A percentile compares a stretch with the other conserved stretches of the same genome.
phyloP scores from a whole-genome alignment of 2,797 vertebrate genomes.

The Myiothlypis chrysogaster region DNA sequence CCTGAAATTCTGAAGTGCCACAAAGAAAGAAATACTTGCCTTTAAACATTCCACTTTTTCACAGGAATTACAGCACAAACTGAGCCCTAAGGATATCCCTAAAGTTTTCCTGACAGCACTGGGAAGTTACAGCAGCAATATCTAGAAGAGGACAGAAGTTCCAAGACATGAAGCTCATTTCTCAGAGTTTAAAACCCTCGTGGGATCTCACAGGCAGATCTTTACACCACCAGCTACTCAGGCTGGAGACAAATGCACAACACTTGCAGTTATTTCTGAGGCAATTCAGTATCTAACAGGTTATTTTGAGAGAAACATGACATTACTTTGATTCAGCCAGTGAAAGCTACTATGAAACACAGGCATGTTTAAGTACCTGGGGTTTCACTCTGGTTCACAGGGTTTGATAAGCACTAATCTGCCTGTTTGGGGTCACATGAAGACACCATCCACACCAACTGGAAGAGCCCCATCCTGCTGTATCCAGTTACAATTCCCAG shows the following conservation, averaged over 20 bases:
- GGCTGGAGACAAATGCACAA: background rate
- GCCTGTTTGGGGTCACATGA: background rate
- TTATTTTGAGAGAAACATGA: background rate
- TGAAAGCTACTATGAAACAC: background rate
- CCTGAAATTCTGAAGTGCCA: rapidly evolving
- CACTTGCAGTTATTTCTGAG: background rate
- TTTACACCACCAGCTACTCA: background rate
- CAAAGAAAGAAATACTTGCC: background rate
- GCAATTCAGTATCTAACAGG: background rate
- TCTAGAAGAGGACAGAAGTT: background rate
- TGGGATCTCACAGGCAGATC: background rate
- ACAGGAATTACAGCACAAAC: background rate
- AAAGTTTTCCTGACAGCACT: background rate
- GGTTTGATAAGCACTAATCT: background rate
- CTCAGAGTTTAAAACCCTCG: background rate
- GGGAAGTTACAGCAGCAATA: background rate
- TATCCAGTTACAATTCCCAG: background rate
- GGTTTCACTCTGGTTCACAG: background rate
- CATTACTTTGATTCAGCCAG: background rate
- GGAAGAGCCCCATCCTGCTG: background rate
- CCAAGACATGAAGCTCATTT: background rate
- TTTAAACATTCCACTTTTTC: background rate
- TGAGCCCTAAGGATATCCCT: background rate
- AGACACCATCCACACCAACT: background rate
- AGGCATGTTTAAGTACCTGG: background rate